Percentiles rank a stretch among this genome's conserved stretches.
Conservation (phyloP, 1,140 invertebrate genomes). For the Phthorimaea operculella region DNA sequence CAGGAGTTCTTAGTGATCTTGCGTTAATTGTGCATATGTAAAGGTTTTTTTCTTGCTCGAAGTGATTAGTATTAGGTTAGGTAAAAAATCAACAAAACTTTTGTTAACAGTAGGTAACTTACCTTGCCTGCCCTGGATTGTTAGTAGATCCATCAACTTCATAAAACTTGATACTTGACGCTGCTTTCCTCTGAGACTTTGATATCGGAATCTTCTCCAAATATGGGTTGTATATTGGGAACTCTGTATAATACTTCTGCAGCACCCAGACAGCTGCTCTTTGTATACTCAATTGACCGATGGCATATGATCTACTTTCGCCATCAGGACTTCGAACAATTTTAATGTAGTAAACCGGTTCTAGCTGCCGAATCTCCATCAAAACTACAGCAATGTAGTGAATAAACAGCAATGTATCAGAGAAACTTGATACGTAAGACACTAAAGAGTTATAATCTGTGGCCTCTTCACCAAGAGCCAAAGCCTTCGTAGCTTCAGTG, state of each 20-base stretch:
- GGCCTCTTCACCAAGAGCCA: conserved; percentile 80
- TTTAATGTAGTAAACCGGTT: conserved; percentile 91
- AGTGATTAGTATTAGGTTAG: too few species aligned
- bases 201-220: conserved; percentile 89
- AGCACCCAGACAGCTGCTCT: conserved; percentile 93
- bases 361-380: conserved; percentile 91
- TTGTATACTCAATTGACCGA: conserved; percentile 95
- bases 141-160: conserved; percentile 91
- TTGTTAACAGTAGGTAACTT: conserved; percentile 18
- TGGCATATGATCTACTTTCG: conserved; percentile 82
- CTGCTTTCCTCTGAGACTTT: conserved; percentile 80
- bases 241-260: conserved; percentile 96
- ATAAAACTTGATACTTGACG: conserved; percentile 94
- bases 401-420: conserved; percentile 94
- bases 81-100: too few species aligned
- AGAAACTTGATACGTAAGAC: conserved; percentile 88
- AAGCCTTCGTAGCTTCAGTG: conserved; percentile 79
- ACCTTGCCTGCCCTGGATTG: conserved; percentile 73
- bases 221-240: conserved; percentile 97
- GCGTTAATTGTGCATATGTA: too few species aligned
- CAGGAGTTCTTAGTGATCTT: too few species aligned
- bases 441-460: conserved; percentile 88
- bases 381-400: conserved; percentile 94
- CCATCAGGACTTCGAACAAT: conserved; percentile 95
- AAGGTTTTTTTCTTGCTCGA: too few species aligned